These are phyloP conservation scores for Diadema setosum DNA, from an alignment of 35 echinoderm and acorn worm genomes.

Conservation along the genomic window DNA sequence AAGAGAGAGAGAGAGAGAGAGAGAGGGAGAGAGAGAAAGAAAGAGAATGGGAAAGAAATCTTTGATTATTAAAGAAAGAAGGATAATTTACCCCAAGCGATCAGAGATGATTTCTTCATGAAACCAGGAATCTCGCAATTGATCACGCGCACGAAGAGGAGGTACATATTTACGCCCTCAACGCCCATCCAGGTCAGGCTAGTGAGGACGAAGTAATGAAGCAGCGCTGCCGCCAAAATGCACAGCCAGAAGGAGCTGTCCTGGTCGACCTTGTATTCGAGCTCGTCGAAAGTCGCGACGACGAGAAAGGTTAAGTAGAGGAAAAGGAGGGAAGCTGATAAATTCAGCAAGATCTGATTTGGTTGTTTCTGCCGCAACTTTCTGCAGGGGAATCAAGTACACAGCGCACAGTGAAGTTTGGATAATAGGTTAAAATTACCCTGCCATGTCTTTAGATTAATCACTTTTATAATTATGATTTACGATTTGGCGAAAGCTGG, in stretches of 20 bases:
- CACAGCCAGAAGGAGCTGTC: neutral
- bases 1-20: no score
- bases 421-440: no score
- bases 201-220: slow-evolving; percentile 45
- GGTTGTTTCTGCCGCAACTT: slow-evolving; percentile 18
- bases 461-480: no score
- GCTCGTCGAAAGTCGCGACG: neutral
- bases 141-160: slow-evolving; percentile 6
- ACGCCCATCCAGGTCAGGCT: slow-evolving; percentile 46
- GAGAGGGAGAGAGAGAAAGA: no score
- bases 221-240: neutral
- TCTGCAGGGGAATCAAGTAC: no score
- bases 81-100: slow-evolving; percentile 31
- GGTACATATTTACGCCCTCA: slow-evolving; percentile 31
- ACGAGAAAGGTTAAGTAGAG: slow-evolving; percentile 30
- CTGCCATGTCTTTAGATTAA: no score
- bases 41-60: no score
- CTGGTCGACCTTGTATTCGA: neutral
- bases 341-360: slow-evolving; percentile 21
- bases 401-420: no score
- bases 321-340: slow-evolving; percentile 23
- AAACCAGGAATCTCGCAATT: neutral
- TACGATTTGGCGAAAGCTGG: no score
- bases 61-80: no score
- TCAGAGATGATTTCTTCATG: neutral